Evolutionary conservation across 2,797 vertebrate species (phyloP).

Genomic region (Valencia hispanica): DNA sequence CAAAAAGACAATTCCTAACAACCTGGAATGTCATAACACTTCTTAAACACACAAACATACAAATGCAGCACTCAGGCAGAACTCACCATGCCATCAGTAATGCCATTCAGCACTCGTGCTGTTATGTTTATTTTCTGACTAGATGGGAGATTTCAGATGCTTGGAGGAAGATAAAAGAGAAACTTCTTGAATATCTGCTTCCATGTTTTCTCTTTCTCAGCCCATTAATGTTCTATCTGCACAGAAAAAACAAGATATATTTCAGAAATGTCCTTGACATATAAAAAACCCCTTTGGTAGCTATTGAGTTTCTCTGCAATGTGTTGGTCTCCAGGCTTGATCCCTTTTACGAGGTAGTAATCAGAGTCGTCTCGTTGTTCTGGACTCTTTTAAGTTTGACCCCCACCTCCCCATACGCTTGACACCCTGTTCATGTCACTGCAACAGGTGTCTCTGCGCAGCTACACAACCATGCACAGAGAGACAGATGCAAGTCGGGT

Average conservation of each 20-base stretch:
- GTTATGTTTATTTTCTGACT: slow-evolving; percentile 37
- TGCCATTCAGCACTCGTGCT: slow-evolving; percentile 12
- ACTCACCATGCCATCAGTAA: slow-evolving; percentile 14
- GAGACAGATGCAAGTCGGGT: slow-evolving; percentile 43
- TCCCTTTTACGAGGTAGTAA: slow-evolving; percentile 56
- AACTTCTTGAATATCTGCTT: slow-evolving; percentile 14
- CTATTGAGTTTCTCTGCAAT: slow-evolving; percentile 2
- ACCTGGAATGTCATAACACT: slow-evolving; percentile 68
- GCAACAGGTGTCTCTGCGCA: slow-evolving; percentile 74
- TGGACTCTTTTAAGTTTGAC: slow-evolving; percentile 13
- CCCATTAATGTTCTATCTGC: slow-evolving; percentile 5
- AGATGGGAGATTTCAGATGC: slow-evolving; percentile 29
- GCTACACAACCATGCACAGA: slow-evolving; percentile 51
- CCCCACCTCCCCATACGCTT: slow-evolving; percentile 10
- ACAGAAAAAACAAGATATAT: slow-evolving; percentile 10
- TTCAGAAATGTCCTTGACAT: slow-evolving; percentile 25
- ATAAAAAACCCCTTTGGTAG: slow-evolving; percentile 11
- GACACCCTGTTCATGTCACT: slow-evolving; percentile 41
- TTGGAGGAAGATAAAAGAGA: slow-evolving; percentile 23
- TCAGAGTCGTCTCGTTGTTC: slow-evolving; percentile 50
- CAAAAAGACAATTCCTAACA: slow-evolving; percentile 69
- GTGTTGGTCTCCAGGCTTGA: slow-evolving; percentile 22
- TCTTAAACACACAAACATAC: slow-evolving; percentile 63
- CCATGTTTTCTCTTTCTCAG: slow-evolving; percentile 28
- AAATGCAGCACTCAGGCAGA: slow-evolving; percentile 38